Evolutionary conservation across 2,888 invertebrate species (phyloP).

Genomic region (Nemapogon koenigi): DNA sequence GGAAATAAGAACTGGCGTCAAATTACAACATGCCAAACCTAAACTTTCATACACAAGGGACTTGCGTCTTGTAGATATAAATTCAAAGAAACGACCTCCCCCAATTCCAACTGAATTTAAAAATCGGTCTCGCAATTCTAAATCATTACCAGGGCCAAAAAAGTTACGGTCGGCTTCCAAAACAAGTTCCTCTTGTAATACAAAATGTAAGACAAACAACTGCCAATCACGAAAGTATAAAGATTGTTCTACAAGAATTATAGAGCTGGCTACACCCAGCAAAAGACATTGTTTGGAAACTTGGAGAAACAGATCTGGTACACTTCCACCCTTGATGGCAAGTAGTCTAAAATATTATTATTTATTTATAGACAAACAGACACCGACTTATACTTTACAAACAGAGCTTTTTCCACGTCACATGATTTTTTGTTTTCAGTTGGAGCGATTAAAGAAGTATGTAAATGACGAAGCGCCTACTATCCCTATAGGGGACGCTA

Average conservation of each 20-base stretch:
- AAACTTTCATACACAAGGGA: background rate
- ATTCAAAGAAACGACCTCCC: no score
- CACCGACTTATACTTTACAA: background rate
- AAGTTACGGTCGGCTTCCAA: no score
- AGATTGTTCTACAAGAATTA: slow-evolving; percentile 37
- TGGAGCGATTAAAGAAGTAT: slow-evolving; percentile 36
- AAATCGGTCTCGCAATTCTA: no score
- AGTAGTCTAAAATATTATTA: slow-evolving; percentile 7
- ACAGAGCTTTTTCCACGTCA: background rate
- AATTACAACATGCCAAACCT: slow-evolving; percentile 13
- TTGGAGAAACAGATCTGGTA: slow-evolving; percentile 33
- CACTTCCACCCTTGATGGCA: slow-evolving; percentile 43
- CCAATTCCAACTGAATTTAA: no score
- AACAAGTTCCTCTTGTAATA: no score
- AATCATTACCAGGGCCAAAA: no score
- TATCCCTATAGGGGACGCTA: slow-evolving; percentile 37
- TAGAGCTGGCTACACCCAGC: slow-evolving; percentile 39
- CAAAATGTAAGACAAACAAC: background rate
- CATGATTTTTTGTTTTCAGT: slow-evolving; percentile 22
- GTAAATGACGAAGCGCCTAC: slow-evolving; percentile 36
- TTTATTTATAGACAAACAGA: background rate
- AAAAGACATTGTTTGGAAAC: slow-evolving; percentile 47
- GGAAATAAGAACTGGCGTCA: slow-evolving; percentile 18
- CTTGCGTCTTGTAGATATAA: background rate
- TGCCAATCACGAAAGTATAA: slow-evolving; percentile 2